Evolutionary conservation across 2,113 vertebrate genomes (phyloP), one percentile per base, ranked within the genome.

Genomic region (Xenopus laevis): DNA sequence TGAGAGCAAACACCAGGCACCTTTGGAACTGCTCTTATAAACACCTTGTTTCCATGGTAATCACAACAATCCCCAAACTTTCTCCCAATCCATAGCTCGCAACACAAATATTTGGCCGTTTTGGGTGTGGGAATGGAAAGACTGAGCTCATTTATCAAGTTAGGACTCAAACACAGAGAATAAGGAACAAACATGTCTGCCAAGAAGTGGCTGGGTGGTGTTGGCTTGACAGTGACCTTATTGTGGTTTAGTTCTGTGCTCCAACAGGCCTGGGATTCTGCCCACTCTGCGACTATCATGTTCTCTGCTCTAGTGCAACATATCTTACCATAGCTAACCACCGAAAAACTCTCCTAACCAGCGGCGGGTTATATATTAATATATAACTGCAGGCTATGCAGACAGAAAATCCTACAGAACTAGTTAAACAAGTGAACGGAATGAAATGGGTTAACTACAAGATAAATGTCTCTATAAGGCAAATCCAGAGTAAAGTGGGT

Each of bases 91-190:
- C 47, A 61, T 44, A 9, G 58, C 20, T 3, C 11, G 10, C 58
- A 9, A 23, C 18, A 60, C 18, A 60, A 60, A 23, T 23, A 23
- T 12, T 60, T 23, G 20, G 58, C 6, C 33, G 6, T n/a, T 16
- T 16, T 47, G 72, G 63, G 72, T 66, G 63, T 66, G 63, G 53
- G 64, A 60, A 74, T 74, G 72, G 72, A 74, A 74, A 74, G 6
- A 67, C 59, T 18, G 52, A 74, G 52, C n/a, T 74, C 72, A 74
- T 74, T 40, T 45, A 65, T 44, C 63, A 18, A 33, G 13, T 44
- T 18, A 18, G 21, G 20, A 12, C 58, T 60, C 3, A 11, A 27
- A 60, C 58, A 23, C 18, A 58, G 6, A 18, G 55, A 10, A 20
- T 58, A 18, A 5, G 17, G 55, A 18, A 16, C 15, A 55, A 60